Conservation (phyloP, 1,140 invertebrate genomes). For the honey bee (Apis mellifera) region Amel_HAv3.1 CM009943.2:3698001-3698500, state of each 20-base stretch:
- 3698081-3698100: no score
- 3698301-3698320: no score
- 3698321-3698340: no score
- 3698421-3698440: slow-evolving; percentile 63
- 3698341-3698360: slow-evolving; percentile 4
- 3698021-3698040: no score
- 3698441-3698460: slow-evolving; percentile 76
- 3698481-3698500: slow-evolving; percentile 67
- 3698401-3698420: slow-evolving; percentile 73
- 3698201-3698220: slow-evolving; percentile 11
- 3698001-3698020: no score
- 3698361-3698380: slow-evolving; percentile 18
- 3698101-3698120: no score
- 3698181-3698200: slow-evolving; percentile 10
- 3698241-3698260: slow-evolving; percentile 15
- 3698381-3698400: slow-evolving; percentile 57
- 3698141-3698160: background rate
- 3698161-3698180: background rate
- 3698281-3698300: background rate
- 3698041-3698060: no score
- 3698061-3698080: no score
- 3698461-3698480: slow-evolving; percentile 73
- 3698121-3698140: background rate
- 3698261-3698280: background rate
- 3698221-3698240: slow-evolving; percentile 53